Evolutionary conservation across 2,113 vertebrate genomes (phyloP).

Genomic region (Neomonachus schauinslandi): DNA sequence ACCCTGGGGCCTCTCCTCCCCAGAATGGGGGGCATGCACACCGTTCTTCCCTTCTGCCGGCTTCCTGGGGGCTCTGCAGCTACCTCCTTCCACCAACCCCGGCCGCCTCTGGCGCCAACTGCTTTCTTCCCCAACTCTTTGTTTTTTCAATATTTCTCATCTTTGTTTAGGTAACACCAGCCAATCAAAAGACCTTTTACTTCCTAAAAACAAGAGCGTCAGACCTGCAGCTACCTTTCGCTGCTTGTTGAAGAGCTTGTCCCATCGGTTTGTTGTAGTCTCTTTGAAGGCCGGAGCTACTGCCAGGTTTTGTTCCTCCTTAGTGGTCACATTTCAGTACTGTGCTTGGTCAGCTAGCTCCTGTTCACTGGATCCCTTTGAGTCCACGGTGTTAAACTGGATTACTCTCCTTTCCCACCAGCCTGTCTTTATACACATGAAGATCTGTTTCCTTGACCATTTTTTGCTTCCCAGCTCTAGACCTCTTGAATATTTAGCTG

Average conservation of each 20-base stretch:
- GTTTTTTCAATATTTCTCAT: neutral
- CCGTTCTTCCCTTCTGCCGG: neutral
- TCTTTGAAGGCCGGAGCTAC: neutral
- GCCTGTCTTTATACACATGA: neutral
- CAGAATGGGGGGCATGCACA: no score
- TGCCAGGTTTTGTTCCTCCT: neutral
- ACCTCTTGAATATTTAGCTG: neutral
- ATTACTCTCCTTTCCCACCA: neutral
- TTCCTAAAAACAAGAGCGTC: neutral
- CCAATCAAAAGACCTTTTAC: neutral
- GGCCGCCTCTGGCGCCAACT: no score
- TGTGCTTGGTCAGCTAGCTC: neutral
- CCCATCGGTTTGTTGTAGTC: neutral
- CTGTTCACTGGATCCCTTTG: neutral
- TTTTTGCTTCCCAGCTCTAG: neutral
- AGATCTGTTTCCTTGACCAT: neutral
- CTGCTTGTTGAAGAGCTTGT: neutral
- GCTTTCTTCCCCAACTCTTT: neutral
- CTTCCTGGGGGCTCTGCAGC: neutral
- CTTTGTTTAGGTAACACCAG: neutral
- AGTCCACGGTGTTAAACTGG: neutral
- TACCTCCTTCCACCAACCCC: neutral
- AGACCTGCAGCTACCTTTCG: neutral
- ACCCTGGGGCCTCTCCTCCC: neutral
- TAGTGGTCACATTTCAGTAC: neutral